phyloP scores from a whole-genome alignment of 1,140 invertebrate genomes.

The Samia ricini region DNA sequence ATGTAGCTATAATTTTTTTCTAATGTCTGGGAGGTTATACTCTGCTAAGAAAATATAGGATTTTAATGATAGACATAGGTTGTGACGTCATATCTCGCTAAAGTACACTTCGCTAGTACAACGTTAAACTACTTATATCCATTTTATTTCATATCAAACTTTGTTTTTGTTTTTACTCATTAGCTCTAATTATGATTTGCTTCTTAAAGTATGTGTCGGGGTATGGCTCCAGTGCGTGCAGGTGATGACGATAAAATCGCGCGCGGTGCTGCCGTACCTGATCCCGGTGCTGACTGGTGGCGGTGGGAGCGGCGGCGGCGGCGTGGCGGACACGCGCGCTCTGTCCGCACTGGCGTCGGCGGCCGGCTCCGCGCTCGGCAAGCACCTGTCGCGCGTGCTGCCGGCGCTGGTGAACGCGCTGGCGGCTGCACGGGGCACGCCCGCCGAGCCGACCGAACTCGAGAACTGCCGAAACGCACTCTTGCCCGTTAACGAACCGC shows the following conservation, averaged over 20 bases:
- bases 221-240: conserved; percentile 7
- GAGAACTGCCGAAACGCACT: conserved; percentile 96
- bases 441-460: conserved; percentile 87
- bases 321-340: conserved; percentile 95
- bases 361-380: conserved; percentile 94
- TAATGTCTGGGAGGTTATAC: too few species aligned
- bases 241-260: conserved; percentile 97
- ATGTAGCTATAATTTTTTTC: too few species aligned
- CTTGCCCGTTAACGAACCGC: conserved; percentile 92
- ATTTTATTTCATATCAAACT: too few species aligned
- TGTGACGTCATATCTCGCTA: too few species aligned
- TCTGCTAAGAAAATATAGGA: too few species aligned
- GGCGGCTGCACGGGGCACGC: conserved; percentile 82
- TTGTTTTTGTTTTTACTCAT: too few species aligned
- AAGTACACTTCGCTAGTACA: too few species aligned
- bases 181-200: too few species aligned
- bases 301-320: conserved; percentile 72
- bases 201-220: too few species aligned
- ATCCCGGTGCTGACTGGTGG: conserved; percentile 95
- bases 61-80: too few species aligned
- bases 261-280: conserved; percentile 96
- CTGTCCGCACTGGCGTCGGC: conserved; percentile 93
- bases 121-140: too few species aligned
- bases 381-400: conserved; percentile 93
- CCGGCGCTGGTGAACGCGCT: conserved; percentile 92